A percentile compares a stretch with the other conserved stretches of the same genome.
Conservation (phyloP, 1,140 invertebrate genomes). For the Subanguina moxae region DNA sequence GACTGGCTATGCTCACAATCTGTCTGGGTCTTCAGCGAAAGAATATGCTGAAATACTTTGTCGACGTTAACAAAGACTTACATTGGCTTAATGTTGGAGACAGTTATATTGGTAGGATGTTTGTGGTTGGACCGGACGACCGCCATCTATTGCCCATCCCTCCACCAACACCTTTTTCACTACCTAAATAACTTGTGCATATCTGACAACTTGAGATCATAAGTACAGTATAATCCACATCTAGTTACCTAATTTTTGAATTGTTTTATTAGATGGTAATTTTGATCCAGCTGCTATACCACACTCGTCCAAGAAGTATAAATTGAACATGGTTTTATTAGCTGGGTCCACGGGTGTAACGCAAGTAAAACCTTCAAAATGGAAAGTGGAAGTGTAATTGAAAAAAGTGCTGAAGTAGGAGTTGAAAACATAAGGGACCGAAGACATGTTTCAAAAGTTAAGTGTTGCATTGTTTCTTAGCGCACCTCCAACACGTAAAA, state of each 20-base stretch:
- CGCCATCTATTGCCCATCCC: neutral
- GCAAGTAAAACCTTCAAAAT: no score
- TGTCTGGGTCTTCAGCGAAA: conserved; percentile 31
- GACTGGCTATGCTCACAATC: conserved; percentile 17
- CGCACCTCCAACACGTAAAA: no score
- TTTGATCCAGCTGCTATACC: no score
- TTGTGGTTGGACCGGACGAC: neutral
- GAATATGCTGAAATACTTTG: conserved; percentile 20
- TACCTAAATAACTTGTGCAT: neutral
- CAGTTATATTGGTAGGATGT: conserved; percentile 9
- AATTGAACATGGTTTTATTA: no score
- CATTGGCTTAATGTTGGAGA: neutral
- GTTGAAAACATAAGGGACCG: no score
- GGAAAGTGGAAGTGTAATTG: no score
- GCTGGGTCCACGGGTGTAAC: no score
- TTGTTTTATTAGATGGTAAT: neutral
- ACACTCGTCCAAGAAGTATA: no score
- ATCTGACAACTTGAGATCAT: neutral
- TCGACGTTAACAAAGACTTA: conserved; percentile 28
- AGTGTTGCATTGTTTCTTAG: no score
- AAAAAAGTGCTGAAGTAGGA: no score
- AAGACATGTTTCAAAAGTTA: no score
- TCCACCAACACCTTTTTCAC: conserved; percentile 1
- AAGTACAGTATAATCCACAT: no score
- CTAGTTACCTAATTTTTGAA: neutral